Evolutionary conservation across 2,113 vertebrate genomes (phyloP).

Genomic region (Gila orcuttii): DNA sequence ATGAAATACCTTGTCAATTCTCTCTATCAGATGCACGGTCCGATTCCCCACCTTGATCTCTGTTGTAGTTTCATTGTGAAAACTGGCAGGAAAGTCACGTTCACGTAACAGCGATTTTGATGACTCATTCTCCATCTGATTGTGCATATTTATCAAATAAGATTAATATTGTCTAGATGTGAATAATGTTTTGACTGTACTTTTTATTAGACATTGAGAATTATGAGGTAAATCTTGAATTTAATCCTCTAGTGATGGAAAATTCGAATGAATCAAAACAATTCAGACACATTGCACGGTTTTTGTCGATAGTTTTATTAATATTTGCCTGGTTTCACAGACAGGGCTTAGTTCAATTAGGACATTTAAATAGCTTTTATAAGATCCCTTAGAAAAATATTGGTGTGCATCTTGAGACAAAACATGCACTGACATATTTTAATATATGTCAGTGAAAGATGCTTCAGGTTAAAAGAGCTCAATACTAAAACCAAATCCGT

Average conservation of each 20-base stretch:
- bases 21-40: constrained; percentile 72
- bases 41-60: constrained; percentile 74
- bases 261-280: neutral
- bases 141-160: neutral
- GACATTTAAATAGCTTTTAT: no score
- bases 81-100: constrained; percentile 72
- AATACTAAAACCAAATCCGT: neutral
- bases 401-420: no score
- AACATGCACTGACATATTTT: no score
- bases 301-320: no score
- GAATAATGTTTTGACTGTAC: neutral
- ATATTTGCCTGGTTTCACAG: no score
- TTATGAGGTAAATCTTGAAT: neutral
- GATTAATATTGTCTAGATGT: neutral
- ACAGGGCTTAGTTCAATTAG: no score
- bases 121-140: constrained; percentile 88
- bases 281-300: neutral
- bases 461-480: no score
- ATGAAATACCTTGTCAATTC: constrained; percentile 80
- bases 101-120: constrained; percentile 72
- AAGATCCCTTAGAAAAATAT: no score
- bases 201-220: neutral
- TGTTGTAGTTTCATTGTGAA: constrained; percentile 74
- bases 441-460: no score
- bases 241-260: neutral